Evolutionary conservation across 2,888 invertebrate species (phyloP).

Genomic region (Drosophila heteroneura): DNA sequence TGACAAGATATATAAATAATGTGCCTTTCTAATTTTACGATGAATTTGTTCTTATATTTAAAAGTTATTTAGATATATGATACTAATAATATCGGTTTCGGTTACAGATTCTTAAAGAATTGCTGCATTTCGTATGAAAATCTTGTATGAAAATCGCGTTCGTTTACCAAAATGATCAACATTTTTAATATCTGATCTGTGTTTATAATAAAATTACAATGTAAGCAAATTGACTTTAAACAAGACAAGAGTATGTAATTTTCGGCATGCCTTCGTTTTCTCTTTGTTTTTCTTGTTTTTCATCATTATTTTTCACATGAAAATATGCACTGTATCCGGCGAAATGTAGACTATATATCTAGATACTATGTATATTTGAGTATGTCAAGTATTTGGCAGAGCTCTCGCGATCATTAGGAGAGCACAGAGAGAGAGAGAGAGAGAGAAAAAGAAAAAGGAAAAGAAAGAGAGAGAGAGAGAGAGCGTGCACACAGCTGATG

Average conservation of each 20-base stretch:
- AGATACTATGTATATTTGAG: slow-evolving; percentile 14
- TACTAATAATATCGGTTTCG: too few species aligned
- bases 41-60: background rate
- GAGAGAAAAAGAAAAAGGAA: too few species aligned
- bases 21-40: background rate
- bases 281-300: background rate
- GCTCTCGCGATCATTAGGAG: slow-evolving; percentile 51
- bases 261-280: background rate
- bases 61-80: too few species aligned
- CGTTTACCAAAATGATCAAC: background rate
- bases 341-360: slow-evolving; percentile 34
- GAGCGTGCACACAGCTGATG: slow-evolving; percentile 16
- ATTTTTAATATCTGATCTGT: background rate
- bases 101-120: background rate
- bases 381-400: slow-evolving; percentile 51
- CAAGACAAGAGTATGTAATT: background rate
- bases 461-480: slow-evolving; percentile 7
- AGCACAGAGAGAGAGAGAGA: slow-evolving; percentile 11
- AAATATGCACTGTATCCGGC: slow-evolving; percentile 73
- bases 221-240: background rate
- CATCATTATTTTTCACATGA: slow-evolving; percentile 47
- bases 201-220: background rate
- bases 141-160: background rate
- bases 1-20: background rate
- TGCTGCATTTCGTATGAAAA: background rate